phyloP scores from a whole-genome alignment of 2,113 vertebrate genomes.

The Heterocephalus glaber region DNA sequence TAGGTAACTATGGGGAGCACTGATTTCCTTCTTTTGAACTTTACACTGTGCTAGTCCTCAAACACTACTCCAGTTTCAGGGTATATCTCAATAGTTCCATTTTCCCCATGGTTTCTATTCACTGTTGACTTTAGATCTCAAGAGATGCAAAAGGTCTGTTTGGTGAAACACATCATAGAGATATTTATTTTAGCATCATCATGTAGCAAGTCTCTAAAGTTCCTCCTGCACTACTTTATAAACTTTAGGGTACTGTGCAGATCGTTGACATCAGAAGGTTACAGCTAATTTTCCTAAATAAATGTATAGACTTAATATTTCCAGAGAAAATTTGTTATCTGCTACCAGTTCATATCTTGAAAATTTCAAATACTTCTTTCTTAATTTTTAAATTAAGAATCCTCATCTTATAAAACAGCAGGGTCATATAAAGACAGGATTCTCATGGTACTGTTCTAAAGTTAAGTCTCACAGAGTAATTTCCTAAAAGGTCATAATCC shows the following conservation, averaged over 20 bases:
- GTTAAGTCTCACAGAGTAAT: neutral
- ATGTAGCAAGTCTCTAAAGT: neutral
- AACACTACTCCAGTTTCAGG: neutral
- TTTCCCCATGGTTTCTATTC: neutral
- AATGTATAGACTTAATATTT: neutral
- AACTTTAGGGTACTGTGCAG: neutral
- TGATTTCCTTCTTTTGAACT: neutral
- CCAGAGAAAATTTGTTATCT: neutral
- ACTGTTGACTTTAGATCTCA: neutral
- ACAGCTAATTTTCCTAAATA: neutral
- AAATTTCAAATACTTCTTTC: neutral
- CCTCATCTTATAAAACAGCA: neutral
- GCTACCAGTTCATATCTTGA: neutral
- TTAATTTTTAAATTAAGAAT: neutral
- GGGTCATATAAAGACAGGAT: rapidly evolving
- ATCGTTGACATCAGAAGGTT: neutral
- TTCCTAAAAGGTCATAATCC: neutral
- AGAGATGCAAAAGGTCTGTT: neutral
- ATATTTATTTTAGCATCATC: neutral
- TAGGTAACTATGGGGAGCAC: neutral
- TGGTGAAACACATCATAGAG: neutral
- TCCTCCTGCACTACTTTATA: neutral
- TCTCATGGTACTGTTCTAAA: neutral
- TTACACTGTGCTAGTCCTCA: neutral
- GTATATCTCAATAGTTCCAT: neutral